Conservation (phyloP, 2,797 vertebrate species). For the Cichlasoma orientale region DNA sequence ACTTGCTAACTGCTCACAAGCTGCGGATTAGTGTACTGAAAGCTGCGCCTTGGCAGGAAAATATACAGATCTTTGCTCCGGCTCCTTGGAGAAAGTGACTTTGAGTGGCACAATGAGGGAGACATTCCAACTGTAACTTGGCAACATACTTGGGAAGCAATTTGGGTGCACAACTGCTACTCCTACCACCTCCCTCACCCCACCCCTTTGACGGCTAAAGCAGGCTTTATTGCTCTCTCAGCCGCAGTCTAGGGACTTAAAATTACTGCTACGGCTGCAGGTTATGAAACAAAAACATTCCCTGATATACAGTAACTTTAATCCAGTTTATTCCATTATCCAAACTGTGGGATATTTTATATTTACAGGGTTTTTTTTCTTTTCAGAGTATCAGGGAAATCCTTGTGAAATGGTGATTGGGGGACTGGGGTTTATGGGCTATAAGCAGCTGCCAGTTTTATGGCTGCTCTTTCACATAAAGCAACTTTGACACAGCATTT, state of each 20-base stretch:
- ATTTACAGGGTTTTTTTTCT: slow-evolving; percentile 23
- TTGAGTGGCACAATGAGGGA: slow-evolving; percentile 67
- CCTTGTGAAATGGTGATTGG: slow-evolving; percentile 61
- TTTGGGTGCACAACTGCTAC: slow-evolving; percentile 70
- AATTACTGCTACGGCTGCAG: slow-evolving; percentile 53
- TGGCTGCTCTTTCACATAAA: slow-evolving; percentile 80
- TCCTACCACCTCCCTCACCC: slow-evolving; percentile 56
- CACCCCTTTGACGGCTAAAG: slow-evolving; percentile 82
- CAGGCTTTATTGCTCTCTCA: slow-evolving; percentile 88
- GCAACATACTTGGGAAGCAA: slow-evolving; percentile 80
- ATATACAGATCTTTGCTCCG: slow-evolving; percentile 26
- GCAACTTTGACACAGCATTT: slow-evolving; percentile 77
- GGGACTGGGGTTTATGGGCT: slow-evolving; percentile 83
- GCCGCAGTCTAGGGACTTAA: slow-evolving; percentile 82
- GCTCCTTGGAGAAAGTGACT: slow-evolving; percentile 60
- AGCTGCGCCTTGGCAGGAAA: slow-evolving; percentile 31
- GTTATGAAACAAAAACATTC: slow-evolving; percentile 39
- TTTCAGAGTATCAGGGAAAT: slow-evolving; percentile 47
- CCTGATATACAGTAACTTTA: slow-evolving; percentile 52
- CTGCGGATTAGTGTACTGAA: slow-evolving; percentile 36
- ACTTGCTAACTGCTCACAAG: slow-evolving; percentile 56
- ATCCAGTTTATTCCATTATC: slow-evolving; percentile 8
- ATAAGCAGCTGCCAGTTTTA: slow-evolving; percentile 83
- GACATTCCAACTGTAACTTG: slow-evolving; percentile 79
- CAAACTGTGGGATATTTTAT: slow-evolving; percentile 27